Evolutionary conservation across 2,113 vertebrate species (phyloP).

Genomic region (Condylura cristata): DNA sequence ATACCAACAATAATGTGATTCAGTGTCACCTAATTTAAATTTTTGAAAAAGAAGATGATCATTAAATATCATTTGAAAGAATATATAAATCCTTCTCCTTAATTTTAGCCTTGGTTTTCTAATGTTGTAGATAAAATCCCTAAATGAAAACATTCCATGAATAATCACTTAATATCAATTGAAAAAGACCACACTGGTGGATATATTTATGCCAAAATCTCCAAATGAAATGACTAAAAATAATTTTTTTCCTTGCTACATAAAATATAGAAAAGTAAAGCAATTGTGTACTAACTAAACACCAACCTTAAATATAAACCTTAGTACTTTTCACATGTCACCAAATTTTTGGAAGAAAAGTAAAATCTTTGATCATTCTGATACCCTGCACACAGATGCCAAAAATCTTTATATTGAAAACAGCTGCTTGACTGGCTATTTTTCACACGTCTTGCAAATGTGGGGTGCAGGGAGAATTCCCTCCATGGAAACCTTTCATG

Average conservation of each 20-base stretch:
- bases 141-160: neutral
- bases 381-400: neutral
- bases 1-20: no score
- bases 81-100: neutral
- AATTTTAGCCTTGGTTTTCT: slow-evolving; percentile 19
- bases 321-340: slow-evolving; percentile 41
- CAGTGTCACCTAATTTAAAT: no score
- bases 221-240: slow-evolving; percentile 10
- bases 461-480: neutral
- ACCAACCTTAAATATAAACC: slow-evolving; percentile 32
- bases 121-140: neutral
- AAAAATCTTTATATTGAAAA: slow-evolving; percentile 58
- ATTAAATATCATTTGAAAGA: slow-evolving; percentile 12
- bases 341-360: slow-evolving; percentile 47
- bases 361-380: slow-evolving; percentile 56
- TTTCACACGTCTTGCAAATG: slow-evolving; percentile 46
- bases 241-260: neutral
- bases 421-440: slow-evolving; percentile 21
- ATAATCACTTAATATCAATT: neutral
- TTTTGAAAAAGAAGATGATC: neutral
- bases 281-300: neutral
- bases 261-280: neutral
- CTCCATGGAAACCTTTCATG: neutral
- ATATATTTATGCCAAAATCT: slow-evolving; percentile 6
- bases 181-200: neutral